Evolutionary conservation across 2,888 invertebrate species (phyloP), one percentile per base, ranked within the genome.

Genomic region (Diloba caeruleocephala): DNA sequence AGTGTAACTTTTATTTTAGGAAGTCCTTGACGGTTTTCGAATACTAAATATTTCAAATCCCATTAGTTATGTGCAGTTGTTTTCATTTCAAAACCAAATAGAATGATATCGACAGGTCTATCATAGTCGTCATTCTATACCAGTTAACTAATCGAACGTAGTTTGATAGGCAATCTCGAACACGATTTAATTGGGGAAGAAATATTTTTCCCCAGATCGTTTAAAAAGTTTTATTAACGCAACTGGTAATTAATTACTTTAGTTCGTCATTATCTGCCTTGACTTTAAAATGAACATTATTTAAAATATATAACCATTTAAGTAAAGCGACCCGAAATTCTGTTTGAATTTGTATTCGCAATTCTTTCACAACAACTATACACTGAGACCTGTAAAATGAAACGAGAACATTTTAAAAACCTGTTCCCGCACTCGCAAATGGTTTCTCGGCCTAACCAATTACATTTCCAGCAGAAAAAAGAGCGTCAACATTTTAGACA

Each of bases 161-260:
- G 68, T 65, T 78, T 75, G 85, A 88, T 87, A 87, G 84, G 73
- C 81, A 84, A 88, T 87, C 85, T 84, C 76, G 61, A 74, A 78
- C 73, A 82, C 82, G 82, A 85, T 82, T 81, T 83, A 76, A 82
- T 80, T 74, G 71, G 72, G 82, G 83, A 82, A 31, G 76, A 71
- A 65, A 50, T 14, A 66, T 71, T 75, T 69, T 71, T 78, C 82
- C 79, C 81, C 78, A 77, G 76, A 78, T 85, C 73, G 48, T 50
- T 58, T 46, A 34, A 39, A 56, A 43, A 13, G 21, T 43, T 21
- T 10, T 36, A 14, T 17, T 28, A 50, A 45, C 2, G 23, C 14
- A 45, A 54, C 26, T 48, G 55, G 14, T n/a, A n/a, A n/a, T 36
- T 39, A 2, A 4, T 10, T 28, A 19, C 33, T 31, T 21, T 15